Evolutionary conservation across 2,797 vertebrate species (phyloP).

Genomic region (Microctenopoma steveboyesi): DNA sequence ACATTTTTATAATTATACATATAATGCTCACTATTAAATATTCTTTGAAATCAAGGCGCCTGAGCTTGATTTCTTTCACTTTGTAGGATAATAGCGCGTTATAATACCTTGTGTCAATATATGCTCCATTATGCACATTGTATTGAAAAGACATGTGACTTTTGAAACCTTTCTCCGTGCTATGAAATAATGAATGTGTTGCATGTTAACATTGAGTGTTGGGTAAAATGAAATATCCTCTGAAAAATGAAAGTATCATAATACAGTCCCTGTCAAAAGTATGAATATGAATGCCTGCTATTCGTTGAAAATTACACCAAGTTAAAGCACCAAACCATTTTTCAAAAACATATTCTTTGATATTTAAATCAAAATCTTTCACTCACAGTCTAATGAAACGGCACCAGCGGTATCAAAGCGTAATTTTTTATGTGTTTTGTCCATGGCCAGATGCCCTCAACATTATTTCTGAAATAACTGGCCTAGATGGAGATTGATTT

Average conservation of each 20-base stretch:
- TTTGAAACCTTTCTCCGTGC: constrained; percentile 28
- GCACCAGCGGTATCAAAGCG: background rate
- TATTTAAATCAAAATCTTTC: constrained; percentile 17
- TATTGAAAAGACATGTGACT: constrained; percentile 33
- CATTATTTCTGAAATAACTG: background rate
- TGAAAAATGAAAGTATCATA: constrained; percentile 16
- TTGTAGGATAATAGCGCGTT: constrained; percentile 26
- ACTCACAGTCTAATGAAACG: constrained; percentile 4
- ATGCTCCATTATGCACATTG: constrained; percentile 31
- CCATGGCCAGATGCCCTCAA: background rate
- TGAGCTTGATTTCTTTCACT: constrained; percentile 11
- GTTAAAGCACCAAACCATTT: background rate
- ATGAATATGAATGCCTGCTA: constrained; percentile 11
- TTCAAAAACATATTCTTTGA: constrained; percentile 3
- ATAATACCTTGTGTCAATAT: constrained; percentile 37
- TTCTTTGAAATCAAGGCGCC: background rate
- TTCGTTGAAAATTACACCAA: constrained; percentile 18
- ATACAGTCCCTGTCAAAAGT: constrained; percentile 28
- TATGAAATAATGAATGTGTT: constrained; percentile 40
- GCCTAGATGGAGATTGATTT: background rate
- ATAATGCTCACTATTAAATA: background rate
- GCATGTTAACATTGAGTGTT: constrained; percentile 27
- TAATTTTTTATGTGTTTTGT: background rate
- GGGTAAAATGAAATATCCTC: constrained; percentile 20
- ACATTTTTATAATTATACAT: background rate